Conservation (phyloP, 2,113 vertebrate species). For the Neolamprologus devosi region DNA sequence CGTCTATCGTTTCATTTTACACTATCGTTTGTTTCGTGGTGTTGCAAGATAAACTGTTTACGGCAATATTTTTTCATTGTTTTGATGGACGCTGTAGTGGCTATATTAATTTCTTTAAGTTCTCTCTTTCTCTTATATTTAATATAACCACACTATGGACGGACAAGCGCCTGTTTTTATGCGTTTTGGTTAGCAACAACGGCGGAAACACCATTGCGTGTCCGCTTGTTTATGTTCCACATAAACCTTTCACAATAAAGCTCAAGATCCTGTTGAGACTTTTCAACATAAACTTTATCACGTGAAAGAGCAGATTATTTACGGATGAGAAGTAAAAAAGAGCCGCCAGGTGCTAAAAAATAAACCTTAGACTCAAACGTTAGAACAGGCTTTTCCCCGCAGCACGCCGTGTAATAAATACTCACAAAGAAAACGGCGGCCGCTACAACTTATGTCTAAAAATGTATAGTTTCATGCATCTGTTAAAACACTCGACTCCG, state of each 20-base stretch:
- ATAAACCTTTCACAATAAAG: background rate
- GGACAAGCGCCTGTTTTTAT: background rate
- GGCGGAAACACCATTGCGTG: accelerated
- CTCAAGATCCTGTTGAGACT: background rate
- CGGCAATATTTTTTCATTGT: background rate
- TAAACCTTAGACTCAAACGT: too few species aligned
- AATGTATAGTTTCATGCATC: too few species aligned
- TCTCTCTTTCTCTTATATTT: background rate
- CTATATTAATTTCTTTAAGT: background rate
- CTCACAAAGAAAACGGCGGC: too few species aligned
- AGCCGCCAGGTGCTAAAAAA: too few species aligned
- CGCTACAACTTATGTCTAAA: too few species aligned
- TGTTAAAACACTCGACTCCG: too few species aligned
- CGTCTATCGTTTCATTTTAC: background rate
- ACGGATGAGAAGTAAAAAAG: too few species aligned
- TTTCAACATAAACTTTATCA: background rate
- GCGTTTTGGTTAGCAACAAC: accelerated
- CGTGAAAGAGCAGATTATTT: too few species aligned
- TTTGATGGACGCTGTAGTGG: background rate
- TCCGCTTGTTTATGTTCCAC: background rate
- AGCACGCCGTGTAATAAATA: too few species aligned
- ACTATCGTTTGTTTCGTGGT: background rate
- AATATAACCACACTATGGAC: accelerated
- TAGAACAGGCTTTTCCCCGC: too few species aligned
- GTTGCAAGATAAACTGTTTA: background rate